Base-by-base conservation (phyloP, 2,113 vertebrate genomes). In the Pollachius pollachius region DNA sequence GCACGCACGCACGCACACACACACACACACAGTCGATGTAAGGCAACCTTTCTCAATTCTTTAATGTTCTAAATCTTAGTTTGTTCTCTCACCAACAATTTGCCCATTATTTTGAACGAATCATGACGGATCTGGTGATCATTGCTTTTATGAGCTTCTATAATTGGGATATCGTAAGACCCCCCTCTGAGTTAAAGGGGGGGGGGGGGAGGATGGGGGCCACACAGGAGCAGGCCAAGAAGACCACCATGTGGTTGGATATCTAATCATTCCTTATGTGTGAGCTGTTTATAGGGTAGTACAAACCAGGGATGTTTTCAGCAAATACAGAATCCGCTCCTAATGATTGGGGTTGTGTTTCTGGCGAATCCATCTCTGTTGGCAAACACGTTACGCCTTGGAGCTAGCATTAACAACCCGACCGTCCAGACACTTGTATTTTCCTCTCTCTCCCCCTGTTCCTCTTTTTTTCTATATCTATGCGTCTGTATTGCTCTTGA, bases 341-440 rank as follows among this genome's bases (percentile, higher is more conserved):
- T 81, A 82, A 79, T 82, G 73, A 77, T 71, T 72, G 77, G 61
- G 67, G 66, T 63, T 75, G 70, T 80, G 76, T 74, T 81, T 54
- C 75, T 70, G 54, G 67, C 18, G 5, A 62, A 25, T 25, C 70
- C 54, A 65, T 65, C 67, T 83, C 61, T 59, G 70, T 77, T 71
- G 75, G 78, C 59, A 82, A 81, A 84, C 81, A 72, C 16, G 56
- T 68, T 69, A 64, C 71, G 72, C 74, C 56, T 48, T 30, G 73
- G 82, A 84, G 78, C 52, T 76, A 84, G 41, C 60, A 68, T 15
- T 81, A 78, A 75, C 83, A 79, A 78, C 70, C 85, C 76, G 2
- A 30, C 61, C 18, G 59, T 64, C 76, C 70, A 72, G 81, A 79
- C 76, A 68, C 41, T 61, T 70, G 52, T 71, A 23, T 68, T 65